Base-by-base conservation (phyloP, 2,113 vertebrate species). In the Caretta caretta region DNA sequence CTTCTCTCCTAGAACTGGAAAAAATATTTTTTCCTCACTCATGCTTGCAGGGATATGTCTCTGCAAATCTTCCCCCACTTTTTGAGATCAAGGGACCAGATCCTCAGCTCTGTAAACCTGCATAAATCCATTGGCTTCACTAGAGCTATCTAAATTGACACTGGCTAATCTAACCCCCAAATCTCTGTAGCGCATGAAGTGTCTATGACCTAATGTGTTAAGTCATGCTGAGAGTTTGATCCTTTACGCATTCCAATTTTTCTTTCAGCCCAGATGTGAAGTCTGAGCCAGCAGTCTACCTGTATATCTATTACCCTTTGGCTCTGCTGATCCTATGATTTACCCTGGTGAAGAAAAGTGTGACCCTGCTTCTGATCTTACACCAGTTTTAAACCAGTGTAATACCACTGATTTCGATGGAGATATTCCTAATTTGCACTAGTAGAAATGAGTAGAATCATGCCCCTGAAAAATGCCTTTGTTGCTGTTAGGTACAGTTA, bases 21-120 rank as follows among this genome's bases (percentile, higher is more conserved):
- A 87, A 76, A 46, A 4, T 31, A 35, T 22, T 0, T 62, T 88
- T 86, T 12, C 48, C 76, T 81, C 35, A 9, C 1, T 89, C 72
- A 51, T 78, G 84, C 16, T 8, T 48, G 48, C 86, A 87, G 75
- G 57, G 91, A 83, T 25, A 46, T 12, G 75, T 76, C 24, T 94
- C 83, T 86, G 87, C 24, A 95, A 94, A 80, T 76, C 22, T 76
- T 91, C 90, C 54, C 87, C 85, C 87, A 1, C 38, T 95, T 69
- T 31, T 46, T 0, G 13, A 86, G 76, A 93, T 88, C 42, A 76
- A 90, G 92, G 87, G 20, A 24, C 12, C 38, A 76, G 12, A 76
- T 76, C 75, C 42, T 76, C 42, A 46, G 78, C 90, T 69, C 83
- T 80, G 27, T 53, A 90, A 93, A 93, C 35, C 57, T 19, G 75